phyloP scores from a whole-genome alignment of 2,888 invertebrate genomes.

The Cacoxenus indagator region DNA sequence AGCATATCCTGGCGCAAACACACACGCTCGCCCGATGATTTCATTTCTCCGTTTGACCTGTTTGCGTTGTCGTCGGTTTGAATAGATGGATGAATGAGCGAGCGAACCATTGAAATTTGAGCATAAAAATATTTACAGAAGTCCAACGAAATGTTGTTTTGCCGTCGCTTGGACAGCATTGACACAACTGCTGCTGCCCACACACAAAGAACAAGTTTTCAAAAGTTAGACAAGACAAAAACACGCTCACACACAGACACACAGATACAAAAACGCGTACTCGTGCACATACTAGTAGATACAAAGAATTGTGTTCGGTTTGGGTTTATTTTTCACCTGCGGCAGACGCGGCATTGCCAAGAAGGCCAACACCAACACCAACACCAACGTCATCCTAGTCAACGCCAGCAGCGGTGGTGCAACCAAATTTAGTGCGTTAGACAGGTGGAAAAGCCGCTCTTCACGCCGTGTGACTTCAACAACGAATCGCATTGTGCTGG shows the following conservation, averaged over 20 bases:
- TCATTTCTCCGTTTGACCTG: constrained; percentile 43
- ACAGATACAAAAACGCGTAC: neutral
- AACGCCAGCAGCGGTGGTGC: neutral
- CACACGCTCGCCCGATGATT: constrained; percentile 46
- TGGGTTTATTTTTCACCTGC: neutral
- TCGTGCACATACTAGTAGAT: neutral
- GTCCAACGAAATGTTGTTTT: neutral
- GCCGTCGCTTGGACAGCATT: neutral
- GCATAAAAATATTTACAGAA: constrained; percentile 23
- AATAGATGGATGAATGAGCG: too few species aligned
- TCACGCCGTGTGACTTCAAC: constrained; percentile 15
- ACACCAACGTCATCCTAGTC: neutral
- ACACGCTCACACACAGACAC: constrained; percentile 44
- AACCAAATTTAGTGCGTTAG: neutral
- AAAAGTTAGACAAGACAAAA: constrained; percentile 33
- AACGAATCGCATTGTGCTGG: neutral
- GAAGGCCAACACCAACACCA: neutral
- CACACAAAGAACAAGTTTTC: neutral
- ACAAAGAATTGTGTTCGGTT: neutral
- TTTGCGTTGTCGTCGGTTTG: neutral
- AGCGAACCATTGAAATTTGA: constrained; percentile 28
- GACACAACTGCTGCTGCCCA: constrained; percentile 46
- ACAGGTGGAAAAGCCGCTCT: constrained; percentile 12
- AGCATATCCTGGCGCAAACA: constrained; percentile 2
- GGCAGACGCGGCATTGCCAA: neutral